These are phyloP conservation scores for Micropterix aruncella DNA, from an alignment of 2,888 invertebrate species.

Conservation along the genomic window DNA sequence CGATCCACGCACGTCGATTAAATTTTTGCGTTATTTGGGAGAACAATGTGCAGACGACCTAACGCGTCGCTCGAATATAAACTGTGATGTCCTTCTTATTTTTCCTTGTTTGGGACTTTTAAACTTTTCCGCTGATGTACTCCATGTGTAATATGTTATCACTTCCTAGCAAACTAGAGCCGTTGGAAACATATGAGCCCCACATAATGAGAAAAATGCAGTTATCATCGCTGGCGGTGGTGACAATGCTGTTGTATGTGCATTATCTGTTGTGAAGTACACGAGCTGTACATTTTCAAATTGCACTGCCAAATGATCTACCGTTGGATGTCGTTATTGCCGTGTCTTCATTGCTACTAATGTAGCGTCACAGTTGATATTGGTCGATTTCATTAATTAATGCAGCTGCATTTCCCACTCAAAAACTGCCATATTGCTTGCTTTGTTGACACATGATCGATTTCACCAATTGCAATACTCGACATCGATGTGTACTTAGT, in stretches of 20 bases:
- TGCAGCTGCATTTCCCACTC: not conserved
- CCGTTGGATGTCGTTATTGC: not conserved
- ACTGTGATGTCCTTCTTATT: constrained; percentile 7
- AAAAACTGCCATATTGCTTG: not conserved
- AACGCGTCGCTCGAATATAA: constrained; percentile 8
- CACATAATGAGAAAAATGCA: constrained; percentile 2
- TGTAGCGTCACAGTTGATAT: not conserved
- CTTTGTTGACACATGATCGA: not conserved
- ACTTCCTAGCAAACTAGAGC: not conserved
- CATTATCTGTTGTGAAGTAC: constrained; percentile 8
- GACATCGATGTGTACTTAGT: not conserved
- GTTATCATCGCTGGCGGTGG: constrained; percentile 3
- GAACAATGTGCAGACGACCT: constrained; percentile 6
- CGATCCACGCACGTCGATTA: constrained; percentile 4
- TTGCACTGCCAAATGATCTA: not conserved
- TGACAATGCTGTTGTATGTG: constrained; percentile 1
- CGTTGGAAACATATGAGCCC: constrained; percentile 6
- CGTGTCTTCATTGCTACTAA: not conserved
- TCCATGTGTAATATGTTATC: not conserved
- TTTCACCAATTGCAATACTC: not conserved
- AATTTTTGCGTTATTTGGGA: constrained; percentile 2
- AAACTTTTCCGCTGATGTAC: constrained; percentile 1
- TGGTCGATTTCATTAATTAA: not conserved
- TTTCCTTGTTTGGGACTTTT: constrained; percentile 6
- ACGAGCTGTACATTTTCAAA: constrained; percentile 2